Percentiles rank a stretch among this genome's conserved stretches.
Evolutionary conservation across 2,113 vertebrate species (phyloP).

Genomic region (Pseudopodoces humilis): DNA sequence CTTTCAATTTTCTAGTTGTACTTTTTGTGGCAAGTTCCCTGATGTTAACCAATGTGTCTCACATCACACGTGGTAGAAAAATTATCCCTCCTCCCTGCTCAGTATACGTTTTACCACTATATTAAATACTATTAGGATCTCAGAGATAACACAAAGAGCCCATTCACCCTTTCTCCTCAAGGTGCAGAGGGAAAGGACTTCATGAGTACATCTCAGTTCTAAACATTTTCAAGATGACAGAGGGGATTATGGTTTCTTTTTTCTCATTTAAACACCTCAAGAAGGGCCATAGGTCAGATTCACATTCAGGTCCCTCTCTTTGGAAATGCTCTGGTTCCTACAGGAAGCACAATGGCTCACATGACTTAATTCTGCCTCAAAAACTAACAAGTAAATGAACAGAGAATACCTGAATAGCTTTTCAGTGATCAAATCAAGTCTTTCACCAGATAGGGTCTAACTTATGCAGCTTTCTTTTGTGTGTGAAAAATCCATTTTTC

Average conservation of each 20-base stretch:
- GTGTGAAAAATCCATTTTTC: conserved; percentile 18
- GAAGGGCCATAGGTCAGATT: not conserved
- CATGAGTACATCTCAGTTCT: not conserved
- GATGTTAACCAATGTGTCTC: not conserved
- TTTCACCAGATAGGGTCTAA: not conserved
- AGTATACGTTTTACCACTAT: not conserved
- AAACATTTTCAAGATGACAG: conserved; percentile 10
- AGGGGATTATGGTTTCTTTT: not conserved
- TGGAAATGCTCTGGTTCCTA: not conserved
- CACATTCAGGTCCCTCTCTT: not conserved
- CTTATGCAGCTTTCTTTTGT: conserved; percentile 16
- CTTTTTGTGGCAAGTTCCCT: not conserved
- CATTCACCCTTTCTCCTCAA: not conserved
- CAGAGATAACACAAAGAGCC: not conserved
- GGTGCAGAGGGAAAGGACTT: not conserved
- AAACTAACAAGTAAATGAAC: conserved; percentile 15
- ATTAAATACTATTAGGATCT: not conserved
- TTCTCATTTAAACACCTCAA: conserved; percentile 5
- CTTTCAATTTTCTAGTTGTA: not conserved
- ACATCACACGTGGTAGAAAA: not conserved
- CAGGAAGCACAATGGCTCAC: not conserved
- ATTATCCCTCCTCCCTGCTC: not conserved
- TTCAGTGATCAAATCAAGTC: not conserved
- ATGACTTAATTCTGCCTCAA: not conserved
- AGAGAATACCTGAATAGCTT: conserved; percentile 17